Conservation (phyloP, 2,113 vertebrate species). For the Ptilonorhynchus violaceus region DNA sequence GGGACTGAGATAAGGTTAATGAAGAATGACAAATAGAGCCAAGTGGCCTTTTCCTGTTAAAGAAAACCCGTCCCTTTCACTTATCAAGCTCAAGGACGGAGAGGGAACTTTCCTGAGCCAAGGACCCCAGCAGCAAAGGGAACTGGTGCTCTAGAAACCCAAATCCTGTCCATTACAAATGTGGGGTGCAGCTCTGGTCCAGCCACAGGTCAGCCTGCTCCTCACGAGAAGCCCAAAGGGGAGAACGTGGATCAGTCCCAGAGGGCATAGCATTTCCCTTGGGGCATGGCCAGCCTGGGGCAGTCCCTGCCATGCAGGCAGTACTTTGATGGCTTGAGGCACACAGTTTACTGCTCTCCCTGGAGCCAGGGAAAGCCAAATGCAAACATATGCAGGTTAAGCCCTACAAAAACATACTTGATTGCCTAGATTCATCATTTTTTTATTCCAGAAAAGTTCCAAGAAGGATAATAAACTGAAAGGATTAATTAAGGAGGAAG, state of each 20-base stretch:
- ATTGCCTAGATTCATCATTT: background rate
- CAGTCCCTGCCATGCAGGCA: background rate
- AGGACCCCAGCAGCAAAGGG: background rate
- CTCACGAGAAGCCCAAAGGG: background rate
- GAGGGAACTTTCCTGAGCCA: background rate
- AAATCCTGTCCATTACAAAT: background rate
- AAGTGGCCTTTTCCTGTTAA: constrained; percentile 49
- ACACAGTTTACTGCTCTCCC: background rate
- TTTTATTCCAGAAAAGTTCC: background rate
- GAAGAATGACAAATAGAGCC: constrained; percentile 47
- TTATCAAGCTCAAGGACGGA: background rate
- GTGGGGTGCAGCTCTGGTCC: background rate
- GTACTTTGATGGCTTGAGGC: rapidly evolving
- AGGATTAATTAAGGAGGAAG: background rate
- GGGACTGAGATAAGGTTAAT: constrained; percentile 53
- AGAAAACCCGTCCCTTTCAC: background rate
- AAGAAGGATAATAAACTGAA: background rate
- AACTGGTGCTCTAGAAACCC: background rate
- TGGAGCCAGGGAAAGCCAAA: background rate
- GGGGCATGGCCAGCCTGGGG: background rate
- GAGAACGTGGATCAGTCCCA: rapidly evolving
- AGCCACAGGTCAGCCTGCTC: background rate
- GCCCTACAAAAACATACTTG: background rate
- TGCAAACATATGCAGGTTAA: background rate
- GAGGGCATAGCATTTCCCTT: rapidly evolving